Base-by-base conservation (phyloP, 2,113 vertebrate genomes). In the Progne subis region DNA sequence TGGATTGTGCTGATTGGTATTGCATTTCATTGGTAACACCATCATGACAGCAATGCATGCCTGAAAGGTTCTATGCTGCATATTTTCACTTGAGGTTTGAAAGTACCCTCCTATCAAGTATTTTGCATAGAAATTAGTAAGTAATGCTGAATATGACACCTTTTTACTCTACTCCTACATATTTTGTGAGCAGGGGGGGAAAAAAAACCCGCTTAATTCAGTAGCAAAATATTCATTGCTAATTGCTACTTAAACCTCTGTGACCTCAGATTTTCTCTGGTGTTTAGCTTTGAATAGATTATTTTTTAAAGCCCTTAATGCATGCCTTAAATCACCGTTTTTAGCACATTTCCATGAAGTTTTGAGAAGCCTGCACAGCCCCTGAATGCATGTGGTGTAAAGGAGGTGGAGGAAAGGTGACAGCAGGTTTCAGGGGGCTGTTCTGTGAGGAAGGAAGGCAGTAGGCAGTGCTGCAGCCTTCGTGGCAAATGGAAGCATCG, bases 201-300 rank as follows among this genome's bases (percentile, higher is more conserved):
- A n/a, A 39, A 37, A 86, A 55, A 32, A 52, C 31, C 31, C 41
- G 8, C 12, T 77, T 52, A 60, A 74, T 91, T 84, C 44, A 41
- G 74, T 44, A 64, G 57, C 39, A 64, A 88, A 91, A 78, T 55
- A 86, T 43, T 82, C 8, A 18, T 55, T 83, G 49, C 39, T 92
- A 83, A 65, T 90, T 91, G 43, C 6, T 47, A 29, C 56, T 86
- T 93, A 72, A 93, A 77, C 46, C 39, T 67, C 3, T 18, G 8
- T 67, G 56, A 46, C 76, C 88, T 86, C 77, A 52, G 32, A 59
- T 70, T 92, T 86, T 52, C 43, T 78, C 43, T 86, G 76, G 44
- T 53, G 34, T 72, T 88, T 56, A 79, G 11, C 32, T 80, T 72
- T 50, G 56, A 82, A 70, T 8, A 53, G 57, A 47, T 50, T 72